Evolutionary conservation across 2,888 invertebrate genomes (phyloP).

Genomic region (Rhamphomyia laevipes): DNA sequence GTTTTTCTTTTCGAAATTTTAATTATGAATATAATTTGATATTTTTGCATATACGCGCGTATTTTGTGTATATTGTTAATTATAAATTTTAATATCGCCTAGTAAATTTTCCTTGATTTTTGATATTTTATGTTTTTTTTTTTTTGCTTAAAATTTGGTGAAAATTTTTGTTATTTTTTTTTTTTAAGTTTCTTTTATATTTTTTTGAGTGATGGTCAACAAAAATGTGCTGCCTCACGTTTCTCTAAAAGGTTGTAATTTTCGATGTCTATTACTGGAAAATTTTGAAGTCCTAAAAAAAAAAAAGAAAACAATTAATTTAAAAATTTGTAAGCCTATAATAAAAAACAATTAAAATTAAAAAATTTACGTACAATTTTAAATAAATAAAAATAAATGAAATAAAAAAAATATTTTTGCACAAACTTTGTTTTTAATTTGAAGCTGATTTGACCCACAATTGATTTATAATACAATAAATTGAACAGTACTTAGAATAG

Average conservation of each 20-base stretch:
- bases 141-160: slow-evolving; percentile 10
- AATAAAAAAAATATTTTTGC: too few species aligned
- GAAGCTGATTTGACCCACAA: too few species aligned
- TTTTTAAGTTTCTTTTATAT: slow-evolving; percentile 15
- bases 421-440: too few species aligned
- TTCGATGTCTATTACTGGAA: slow-evolving; percentile 95
- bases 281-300: slow-evolving; percentile 79
- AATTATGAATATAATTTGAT: slow-evolving; percentile 3
- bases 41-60: neutral
- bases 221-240: slow-evolving; percentile 69
- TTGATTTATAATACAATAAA: too few species aligned
- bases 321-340: too few species aligned
- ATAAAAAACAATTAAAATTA: neutral
- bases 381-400: too few species aligned
- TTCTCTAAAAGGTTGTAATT: slow-evolving; percentile 92
- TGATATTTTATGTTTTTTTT: too few species aligned
- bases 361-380: neutral
- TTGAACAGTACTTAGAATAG: too few species aligned
- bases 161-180: slow-evolving; percentile 16
- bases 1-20: slow-evolving; percentile 8
- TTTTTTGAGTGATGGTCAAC: neutral
- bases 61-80: neutral
- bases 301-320: slow-evolving; percentile 15
- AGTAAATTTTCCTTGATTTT: too few species aligned
- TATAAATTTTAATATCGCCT: too few species aligned